These are phyloP conservation scores for Nettapus auritus DNA, from an alignment of 2,113 vertebrate species.

Conservation along the genomic window DNA sequence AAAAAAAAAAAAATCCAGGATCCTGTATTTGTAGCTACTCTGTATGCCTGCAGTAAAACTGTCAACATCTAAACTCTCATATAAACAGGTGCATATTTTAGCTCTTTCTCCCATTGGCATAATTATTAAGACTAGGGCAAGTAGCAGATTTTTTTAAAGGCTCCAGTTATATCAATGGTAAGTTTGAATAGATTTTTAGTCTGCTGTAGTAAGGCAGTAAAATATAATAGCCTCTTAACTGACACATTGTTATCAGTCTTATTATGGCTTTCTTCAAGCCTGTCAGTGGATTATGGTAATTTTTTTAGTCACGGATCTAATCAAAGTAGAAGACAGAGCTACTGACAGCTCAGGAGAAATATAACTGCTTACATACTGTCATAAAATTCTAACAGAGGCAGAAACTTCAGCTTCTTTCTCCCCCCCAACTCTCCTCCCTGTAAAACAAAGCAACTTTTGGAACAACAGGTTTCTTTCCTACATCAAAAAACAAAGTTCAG, in stretches of 20 bases:
- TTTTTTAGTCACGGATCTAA: conserved; percentile 72
- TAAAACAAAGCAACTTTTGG: conserved; percentile 55
- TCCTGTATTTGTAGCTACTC: background rate
- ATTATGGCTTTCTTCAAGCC: conserved; percentile 70
- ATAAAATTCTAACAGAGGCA: conserved; percentile 52
- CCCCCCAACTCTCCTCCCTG: background rate
- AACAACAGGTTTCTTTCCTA: conserved; percentile 34
- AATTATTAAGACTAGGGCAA: background rate
- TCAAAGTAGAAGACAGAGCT: conserved; percentile 66
- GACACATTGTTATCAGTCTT: conserved; percentile 67
- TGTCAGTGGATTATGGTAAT: conserved; percentile 77
- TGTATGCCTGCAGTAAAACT: background rate
- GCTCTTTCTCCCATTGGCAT: background rate
- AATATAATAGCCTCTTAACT: conserved; percentile 64
- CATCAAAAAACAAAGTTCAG: background rate
- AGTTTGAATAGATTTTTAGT: conserved; percentile 16
- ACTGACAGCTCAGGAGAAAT: conserved; percentile 68
- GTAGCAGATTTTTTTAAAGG: background rate
- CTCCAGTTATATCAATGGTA: background rate
- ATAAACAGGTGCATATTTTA: conserved; percentile 18
- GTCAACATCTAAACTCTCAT: background rate
- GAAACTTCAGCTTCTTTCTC: conserved; percentile 24
- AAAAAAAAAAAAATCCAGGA: background rate
- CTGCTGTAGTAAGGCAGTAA: conserved; percentile 35
- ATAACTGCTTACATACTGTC: conserved; percentile 66